Evolutionary conservation across 1,140 invertebrate genomes (phyloP).

Genomic region (Achroia grisella): DNA sequence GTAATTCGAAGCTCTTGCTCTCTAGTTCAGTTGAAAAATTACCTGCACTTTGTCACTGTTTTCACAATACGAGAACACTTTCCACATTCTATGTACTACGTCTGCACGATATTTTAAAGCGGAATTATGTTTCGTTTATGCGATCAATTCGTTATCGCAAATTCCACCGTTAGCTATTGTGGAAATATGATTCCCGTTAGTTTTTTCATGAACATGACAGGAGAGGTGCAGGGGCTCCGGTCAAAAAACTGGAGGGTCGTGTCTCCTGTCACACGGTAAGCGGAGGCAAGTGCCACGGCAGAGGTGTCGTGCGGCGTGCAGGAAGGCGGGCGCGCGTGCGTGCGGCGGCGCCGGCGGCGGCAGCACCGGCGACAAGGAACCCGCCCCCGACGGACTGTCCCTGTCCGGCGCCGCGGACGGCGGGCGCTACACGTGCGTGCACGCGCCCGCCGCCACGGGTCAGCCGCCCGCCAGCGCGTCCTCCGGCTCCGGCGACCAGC

Average conservation of each 20-base stretch:
- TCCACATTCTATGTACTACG: slow-evolving; percentile 22
- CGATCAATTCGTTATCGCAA: slow-evolving; percentile 33
- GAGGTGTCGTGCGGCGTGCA: slow-evolving; percentile 49
- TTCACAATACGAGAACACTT: slow-evolving; percentile 27
- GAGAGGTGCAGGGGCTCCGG: slow-evolving; percentile 31
- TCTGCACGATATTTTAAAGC: not conserved
- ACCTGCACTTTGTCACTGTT: slow-evolving; percentile 40
- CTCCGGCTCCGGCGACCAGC: slow-evolving; percentile 83
- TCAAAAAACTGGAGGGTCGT: slow-evolving; percentile 41
- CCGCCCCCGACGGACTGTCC: slow-evolving; percentile 38
- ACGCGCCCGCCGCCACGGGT: slow-evolving; percentile 74
- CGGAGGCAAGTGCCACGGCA: slow-evolving; percentile 46
- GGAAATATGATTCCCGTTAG: slow-evolving; percentile 50
- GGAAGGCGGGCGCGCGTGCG: slow-evolving; percentile 38
- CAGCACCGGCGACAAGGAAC: slow-evolving; percentile 52
- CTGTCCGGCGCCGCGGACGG: slow-evolving; percentile 53
- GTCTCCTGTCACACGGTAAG: slow-evolving; percentile 39
- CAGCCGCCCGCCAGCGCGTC: slow-evolving; percentile 78
- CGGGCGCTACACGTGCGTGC: slow-evolving; percentile 72
- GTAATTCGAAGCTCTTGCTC: slow-evolving; percentile 58
- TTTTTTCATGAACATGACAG: slow-evolving; percentile 51
- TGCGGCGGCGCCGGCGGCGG: slow-evolving; percentile 23
- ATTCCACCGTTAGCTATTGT: slow-evolving; percentile 44
- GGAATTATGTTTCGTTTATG: not conserved
- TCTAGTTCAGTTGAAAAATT: slow-evolving; percentile 36